Percentiles rank a stretch among this genome's conserved stretches.
These are phyloP conservation scores for Felis chaus DNA, from an alignment of 2,113 vertebrate species.

Conservation along the genomic window DNA sequence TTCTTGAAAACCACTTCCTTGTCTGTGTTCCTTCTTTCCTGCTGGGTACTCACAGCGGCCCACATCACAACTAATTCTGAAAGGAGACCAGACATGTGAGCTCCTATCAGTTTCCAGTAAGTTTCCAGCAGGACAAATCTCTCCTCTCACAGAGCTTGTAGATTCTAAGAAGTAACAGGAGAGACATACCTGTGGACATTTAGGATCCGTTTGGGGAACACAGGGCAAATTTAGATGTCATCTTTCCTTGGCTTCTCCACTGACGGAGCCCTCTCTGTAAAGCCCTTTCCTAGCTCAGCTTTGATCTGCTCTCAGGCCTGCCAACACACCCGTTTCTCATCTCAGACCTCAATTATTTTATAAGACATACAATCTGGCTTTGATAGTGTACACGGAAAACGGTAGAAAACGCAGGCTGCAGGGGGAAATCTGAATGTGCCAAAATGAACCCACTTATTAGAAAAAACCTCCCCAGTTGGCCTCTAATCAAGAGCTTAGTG, in stretches of 20 bases:
- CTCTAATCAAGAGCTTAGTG: background rate
- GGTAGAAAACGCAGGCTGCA: slow-evolving; percentile 19
- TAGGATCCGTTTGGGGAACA: background rate
- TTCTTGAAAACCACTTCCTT: slow-evolving; percentile 61
- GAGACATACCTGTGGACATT: background rate
- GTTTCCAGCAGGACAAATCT: slow-evolving; percentile 46
- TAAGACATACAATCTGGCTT: slow-evolving; percentile 41
- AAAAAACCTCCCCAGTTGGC: slow-evolving; percentile 22
- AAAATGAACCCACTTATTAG: slow-evolving; percentile 34
- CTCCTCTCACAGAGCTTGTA: background rate
- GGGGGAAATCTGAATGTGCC: background rate
- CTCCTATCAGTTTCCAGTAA: slow-evolving; percentile 37
- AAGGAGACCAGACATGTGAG: slow-evolving; percentile 65
- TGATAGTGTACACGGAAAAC: slow-evolving; percentile 48
- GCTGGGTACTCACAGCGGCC: slow-evolving; percentile 29
- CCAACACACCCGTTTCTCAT: slow-evolving; percentile 4
- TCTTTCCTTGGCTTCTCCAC: background rate
- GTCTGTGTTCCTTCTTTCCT: slow-evolving; percentile 32
- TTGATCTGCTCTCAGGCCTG: slow-evolving; percentile 55
- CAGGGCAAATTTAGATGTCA: background rate
- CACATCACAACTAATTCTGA: slow-evolving; percentile 69
- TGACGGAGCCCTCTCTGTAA: background rate
- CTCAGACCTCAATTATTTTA: slow-evolving; percentile 52
- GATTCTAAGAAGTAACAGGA: slow-evolving; percentile 20
- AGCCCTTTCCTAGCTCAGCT: slow-evolving; percentile 1